phyloP scores from a whole-genome alignment of 1,140 invertebrate species.

The Macrotrachela quadricornifera region DNA sequence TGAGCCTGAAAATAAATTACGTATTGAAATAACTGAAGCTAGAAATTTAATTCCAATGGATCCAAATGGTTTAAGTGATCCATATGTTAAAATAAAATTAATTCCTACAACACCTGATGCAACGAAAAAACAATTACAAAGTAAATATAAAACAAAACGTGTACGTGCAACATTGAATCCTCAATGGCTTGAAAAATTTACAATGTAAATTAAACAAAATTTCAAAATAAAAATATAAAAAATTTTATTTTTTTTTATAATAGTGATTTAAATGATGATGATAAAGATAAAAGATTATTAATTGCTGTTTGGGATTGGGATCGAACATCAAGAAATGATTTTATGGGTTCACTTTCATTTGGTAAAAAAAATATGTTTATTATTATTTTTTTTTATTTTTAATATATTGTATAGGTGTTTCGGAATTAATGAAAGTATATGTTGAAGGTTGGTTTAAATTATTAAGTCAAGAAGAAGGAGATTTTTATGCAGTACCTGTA shows the following conservation, averaged over 20 bases:
- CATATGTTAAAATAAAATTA: slow-evolving; percentile 91
- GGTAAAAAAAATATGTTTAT: slow-evolving; percentile 67
- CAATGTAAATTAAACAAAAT: slow-evolving; percentile 48
- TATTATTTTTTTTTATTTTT: neutral
- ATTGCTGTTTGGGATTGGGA: slow-evolving; percentile 99
- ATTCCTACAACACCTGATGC: slow-evolving; percentile 41
- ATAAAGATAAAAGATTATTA: slow-evolving; percentile 79
- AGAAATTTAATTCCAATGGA: slow-evolving; percentile 94
- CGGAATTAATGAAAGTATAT: slow-evolving; percentile 36
- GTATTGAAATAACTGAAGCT: slow-evolving; percentile 13
- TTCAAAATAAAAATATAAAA: neutral
- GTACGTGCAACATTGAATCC: slow-evolving; percentile 82
- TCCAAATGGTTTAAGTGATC: slow-evolving; percentile 85
- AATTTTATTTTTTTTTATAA: slow-evolving; percentile 11
- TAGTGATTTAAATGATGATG: slow-evolving; percentile 74
- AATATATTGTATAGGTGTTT: neutral
- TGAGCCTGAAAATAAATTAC: slow-evolving; percentile 30
- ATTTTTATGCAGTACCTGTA: slow-evolving; percentile 92
- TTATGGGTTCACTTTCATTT: slow-evolving; percentile 96
- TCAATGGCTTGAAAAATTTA: slow-evolving; percentile 82
- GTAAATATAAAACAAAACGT: slow-evolving; percentile 91
- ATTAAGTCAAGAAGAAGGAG: slow-evolving; percentile 86
- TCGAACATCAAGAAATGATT: slow-evolving; percentile 89
- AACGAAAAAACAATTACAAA: no score
- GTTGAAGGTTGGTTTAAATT: slow-evolving; percentile 93